Evolutionary conservation across 2,888 invertebrate species (phyloP).

Genomic region (Athalia circularis): DNA sequence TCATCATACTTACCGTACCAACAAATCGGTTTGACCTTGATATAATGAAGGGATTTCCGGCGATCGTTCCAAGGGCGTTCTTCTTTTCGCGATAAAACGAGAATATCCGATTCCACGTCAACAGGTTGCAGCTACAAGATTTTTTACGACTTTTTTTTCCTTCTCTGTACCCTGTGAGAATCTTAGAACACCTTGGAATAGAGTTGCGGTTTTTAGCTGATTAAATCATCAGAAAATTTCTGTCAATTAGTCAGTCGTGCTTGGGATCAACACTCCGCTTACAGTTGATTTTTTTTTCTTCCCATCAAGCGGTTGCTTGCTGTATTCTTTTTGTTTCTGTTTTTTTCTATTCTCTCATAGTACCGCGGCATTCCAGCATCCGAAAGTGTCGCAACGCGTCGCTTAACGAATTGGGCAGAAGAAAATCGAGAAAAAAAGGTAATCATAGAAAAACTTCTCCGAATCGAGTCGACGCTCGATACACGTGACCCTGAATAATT

Average conservation of each 20-base stretch:
- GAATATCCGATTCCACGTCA: neutral
- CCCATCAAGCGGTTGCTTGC: too few species aligned
- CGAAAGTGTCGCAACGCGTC: too few species aligned
- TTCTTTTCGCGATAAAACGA: neutral
- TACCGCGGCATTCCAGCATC: too few species aligned
- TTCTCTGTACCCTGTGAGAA: neutral
- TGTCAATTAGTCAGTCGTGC: neutral
- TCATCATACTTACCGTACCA: neutral
- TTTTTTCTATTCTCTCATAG: too few species aligned
- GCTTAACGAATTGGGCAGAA: too few species aligned
- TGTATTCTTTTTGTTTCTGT: too few species aligned
- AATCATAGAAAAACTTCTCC: neutral
- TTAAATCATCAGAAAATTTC: neutral
- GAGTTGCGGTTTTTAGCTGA: neutral
- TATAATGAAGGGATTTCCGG: conserved; percentile 35
- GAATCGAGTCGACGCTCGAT: neutral
- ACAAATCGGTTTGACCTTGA: conserved; percentile 26
- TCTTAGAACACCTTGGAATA: neutral
- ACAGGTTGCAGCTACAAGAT: neutral
- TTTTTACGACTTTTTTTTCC: neutral
- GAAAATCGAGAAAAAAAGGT: too few species aligned
- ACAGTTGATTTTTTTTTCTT: too few species aligned
- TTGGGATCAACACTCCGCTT: neutral
- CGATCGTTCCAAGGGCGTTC: conserved; percentile 22
- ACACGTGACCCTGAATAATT: conserved; percentile 19